Base-by-base conservation (phyloP, 2,113 vertebrate genomes). In the Hydrochoerus hydrochaeris region DNA sequence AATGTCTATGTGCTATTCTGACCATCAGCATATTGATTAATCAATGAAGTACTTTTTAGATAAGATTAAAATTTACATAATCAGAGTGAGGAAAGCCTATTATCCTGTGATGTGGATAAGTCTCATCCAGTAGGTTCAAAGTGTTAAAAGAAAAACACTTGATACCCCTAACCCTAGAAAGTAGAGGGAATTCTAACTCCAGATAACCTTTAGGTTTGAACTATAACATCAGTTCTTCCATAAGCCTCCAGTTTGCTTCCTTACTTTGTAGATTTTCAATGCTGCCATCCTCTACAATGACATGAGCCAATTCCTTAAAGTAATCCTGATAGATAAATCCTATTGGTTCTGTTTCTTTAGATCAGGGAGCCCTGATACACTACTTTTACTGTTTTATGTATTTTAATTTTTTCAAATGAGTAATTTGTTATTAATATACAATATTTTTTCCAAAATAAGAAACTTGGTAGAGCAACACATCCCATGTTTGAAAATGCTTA, bases 331-430 rank as follows among this genome's bases (percentile, higher is more conserved):
- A 44, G 4, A 83, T 14, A 19, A 11, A 52, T 10, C 0, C 11
- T 26, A 17, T 2, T 82, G 58, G 20, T 44, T 80, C 13, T 88
- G 46, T 83, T 91, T 94, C 16, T 92, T 73, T n/a, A 46, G 58
- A 63, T 77, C 4, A 77, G 3, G 49, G 49, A 63, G 54, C 32
- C 20, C 12, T 17, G 13, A 57, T 49, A 62, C 2, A 73, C 65
- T 82, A 46, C 63, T 44, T 80, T 92, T 78, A 71, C 32, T 44
- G 2, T 77, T 90, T 62, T 28, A 16, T 78, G 9, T 49, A 71
- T 78, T 88, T 90, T 63, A 90, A 57, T 62, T 94, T 65, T 91
- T 81, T 75, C 41, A 38, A 94, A 82, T 58, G 2, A 69, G 24
- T 63, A 69, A 69, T 26, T 63, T 26, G 2, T 7, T 38, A 35